Evolutionary conservation across 2,797 vertebrate species (phyloP), one percentile per base, ranked within the genome.

Genomic region (Australoheros facetus): DNA sequence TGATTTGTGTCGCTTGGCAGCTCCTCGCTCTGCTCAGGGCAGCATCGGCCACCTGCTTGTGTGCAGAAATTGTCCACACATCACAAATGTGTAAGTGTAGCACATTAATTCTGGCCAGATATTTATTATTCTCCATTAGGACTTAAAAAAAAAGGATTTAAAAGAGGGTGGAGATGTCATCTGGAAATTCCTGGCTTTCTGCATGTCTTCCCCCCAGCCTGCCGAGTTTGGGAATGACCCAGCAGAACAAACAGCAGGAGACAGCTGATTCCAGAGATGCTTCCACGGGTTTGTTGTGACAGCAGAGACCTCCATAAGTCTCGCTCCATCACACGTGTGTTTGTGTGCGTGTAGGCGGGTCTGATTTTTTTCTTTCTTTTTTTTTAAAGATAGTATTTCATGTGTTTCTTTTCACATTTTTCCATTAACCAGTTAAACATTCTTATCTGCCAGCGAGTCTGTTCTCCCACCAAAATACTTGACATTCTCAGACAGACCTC

Each of bases 221-320:
- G 19, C 75, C 26, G 28, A 51, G 54, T 85, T 83, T 77, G 56
- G 51, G 48, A 79, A 37, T 60, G 81, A 86, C 75, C 84, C 19
- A 19, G 59, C 39, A 56, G 79, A 42, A 42, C 32, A 37, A 69
- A 78, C 85, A 77, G 84, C 78, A 71, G 80, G 82, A 76, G 79
- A 84, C 82, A 72, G 83, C 64, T 88, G 91, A 86, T 89, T 84
- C 81, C 39, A 73, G 70, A 71, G 69, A 83, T 7, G 32, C 66
- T 73, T 70, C 77, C 16, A 0, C 19, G 3, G 81, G 82, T 82
- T 86, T 88, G 86, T 86, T 90, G 78, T 89, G 84, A 85, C 90
- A 91, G 85, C 86, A 85, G 78, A 79, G 56, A 75, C 70, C 80
- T 77, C 39, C 64, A 64, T n/a, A 34, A 23, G 58, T 71, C 17